These are phyloP conservation scores for Trinorchestia longiramus DNA, from an alignment of 1,140 invertebrate genomes.

Conservation along the genomic window DNA sequence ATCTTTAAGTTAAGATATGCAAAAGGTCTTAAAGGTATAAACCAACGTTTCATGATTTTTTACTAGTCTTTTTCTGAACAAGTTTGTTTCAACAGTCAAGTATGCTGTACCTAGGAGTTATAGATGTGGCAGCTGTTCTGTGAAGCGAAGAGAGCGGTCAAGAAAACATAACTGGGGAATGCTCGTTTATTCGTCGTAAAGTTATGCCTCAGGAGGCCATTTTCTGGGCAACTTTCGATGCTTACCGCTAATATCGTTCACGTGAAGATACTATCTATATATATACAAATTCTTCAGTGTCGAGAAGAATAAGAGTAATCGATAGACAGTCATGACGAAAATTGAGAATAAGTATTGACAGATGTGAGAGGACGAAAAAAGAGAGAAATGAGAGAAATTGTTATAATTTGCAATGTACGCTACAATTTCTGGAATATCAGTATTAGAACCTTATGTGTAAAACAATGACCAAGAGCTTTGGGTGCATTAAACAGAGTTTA, in stretches of 20 bases:
- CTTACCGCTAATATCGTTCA: constrained; percentile 30
- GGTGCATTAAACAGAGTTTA: background rate
- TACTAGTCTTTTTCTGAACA: no score
- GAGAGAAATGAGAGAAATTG: background rate
- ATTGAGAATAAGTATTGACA: background rate
- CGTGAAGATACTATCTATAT: constrained; percentile 42
- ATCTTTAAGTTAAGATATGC: no score
- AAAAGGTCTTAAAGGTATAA: no score
- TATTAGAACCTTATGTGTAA: background rate
- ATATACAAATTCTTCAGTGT: constrained; percentile 46
- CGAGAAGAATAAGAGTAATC: background rate
- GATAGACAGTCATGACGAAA: background rate
- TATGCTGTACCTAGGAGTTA: no score
- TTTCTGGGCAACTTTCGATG: background rate
- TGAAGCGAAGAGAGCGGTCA: background rate
- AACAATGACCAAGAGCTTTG: background rate
- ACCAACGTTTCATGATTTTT: no score
- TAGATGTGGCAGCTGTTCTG: no score
- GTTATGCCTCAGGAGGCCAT: background rate
- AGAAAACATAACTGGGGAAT: background rate
- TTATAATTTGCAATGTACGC: background rate
- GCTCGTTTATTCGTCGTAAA: constrained; percentile 38
- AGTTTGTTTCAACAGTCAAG: no score
- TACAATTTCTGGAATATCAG: background rate
- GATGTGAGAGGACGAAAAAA: background rate